Conservation (phyloP, 2,113 vertebrate genomes). For the Myocastor coypus region DNA sequence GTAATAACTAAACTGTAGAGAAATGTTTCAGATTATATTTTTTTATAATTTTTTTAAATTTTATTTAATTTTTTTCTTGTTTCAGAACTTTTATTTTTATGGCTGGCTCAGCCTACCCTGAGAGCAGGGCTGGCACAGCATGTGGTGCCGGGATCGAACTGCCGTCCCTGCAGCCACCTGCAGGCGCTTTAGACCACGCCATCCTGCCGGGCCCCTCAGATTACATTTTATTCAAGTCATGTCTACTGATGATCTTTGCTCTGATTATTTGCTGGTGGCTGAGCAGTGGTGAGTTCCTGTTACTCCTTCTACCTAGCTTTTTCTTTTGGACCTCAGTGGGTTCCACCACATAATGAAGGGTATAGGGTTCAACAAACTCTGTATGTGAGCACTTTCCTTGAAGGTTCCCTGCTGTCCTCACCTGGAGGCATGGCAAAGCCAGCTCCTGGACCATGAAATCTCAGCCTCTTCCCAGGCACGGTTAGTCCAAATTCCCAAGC, state of each 20-base stretch:
- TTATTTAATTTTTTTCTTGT: no score
- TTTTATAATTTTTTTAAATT: no score
- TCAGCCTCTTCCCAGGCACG: not conserved
- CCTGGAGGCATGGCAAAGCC: not conserved
- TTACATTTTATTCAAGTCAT: not conserved
- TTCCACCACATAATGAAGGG: not conserved
- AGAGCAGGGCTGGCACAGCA: no score
- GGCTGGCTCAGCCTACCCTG: no score
- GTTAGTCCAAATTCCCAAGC: not conserved
- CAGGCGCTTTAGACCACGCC: no score
- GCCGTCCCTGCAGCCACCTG: no score
- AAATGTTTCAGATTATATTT: not conserved
- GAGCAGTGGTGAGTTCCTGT: not conserved
- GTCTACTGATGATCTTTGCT: not conserved
- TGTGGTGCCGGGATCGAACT: no score
- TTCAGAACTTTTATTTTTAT: no score
- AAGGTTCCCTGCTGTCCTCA: not conserved
- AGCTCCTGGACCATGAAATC: not conserved
- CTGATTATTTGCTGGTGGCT: not conserved
- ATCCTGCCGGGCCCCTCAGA: no score
- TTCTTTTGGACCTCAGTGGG: not conserved
- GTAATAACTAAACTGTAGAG: not conserved
- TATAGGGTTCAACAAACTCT: not conserved
- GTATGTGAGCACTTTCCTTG: not conserved
- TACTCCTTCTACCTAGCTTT: not conserved